These are phyloP conservation scores for Apodemia zela DNA, from an alignment of 2,888 invertebrate species.

Conservation along the genomic window DNA sequence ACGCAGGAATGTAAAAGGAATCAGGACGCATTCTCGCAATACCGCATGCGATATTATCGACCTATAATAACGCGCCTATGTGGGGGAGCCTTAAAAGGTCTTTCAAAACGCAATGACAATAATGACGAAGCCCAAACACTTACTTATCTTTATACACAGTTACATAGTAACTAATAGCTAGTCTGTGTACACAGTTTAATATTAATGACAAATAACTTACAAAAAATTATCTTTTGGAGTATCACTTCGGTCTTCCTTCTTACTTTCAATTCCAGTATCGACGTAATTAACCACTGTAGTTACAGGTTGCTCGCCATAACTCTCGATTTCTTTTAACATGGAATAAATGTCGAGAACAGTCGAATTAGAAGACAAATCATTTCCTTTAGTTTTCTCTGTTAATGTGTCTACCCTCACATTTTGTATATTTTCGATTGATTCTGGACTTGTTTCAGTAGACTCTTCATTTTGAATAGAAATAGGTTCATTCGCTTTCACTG, in stretches of 20 bases:
- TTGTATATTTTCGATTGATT: not conserved
- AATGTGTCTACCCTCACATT: conserved; percentile 20
- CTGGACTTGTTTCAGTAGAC: conserved; percentile 18
- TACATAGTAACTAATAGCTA: no score
- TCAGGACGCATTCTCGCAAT: no score
- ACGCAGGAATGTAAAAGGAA: no score
- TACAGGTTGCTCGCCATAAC: conserved; percentile 66
- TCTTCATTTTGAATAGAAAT: conserved; percentile 18
- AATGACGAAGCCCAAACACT: no score
- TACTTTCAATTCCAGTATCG: conserved; percentile 39
- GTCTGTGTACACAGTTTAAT: no score
- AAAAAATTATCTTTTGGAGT: conserved; percentile 67
- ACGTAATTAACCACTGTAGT: conserved; percentile 40
- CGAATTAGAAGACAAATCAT: conserved; percentile 55
- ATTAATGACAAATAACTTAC: conserved; percentile 44
- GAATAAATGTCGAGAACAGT: conserved; percentile 74
- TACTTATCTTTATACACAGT: no score
- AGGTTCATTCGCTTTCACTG: conserved; percentile 17
- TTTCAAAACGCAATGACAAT: no score
- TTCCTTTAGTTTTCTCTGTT: conserved; percentile 37
- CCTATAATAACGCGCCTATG: no score
- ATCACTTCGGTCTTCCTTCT: conserved; percentile 44
- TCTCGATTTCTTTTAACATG: conserved; percentile 74
- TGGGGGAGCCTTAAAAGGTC: no score
- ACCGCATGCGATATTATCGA: no score